These are phyloP conservation scores for Lepidotrigona ventralis DNA, from an alignment of 1,140 invertebrate genomes.

Conservation along the genomic window DNA sequence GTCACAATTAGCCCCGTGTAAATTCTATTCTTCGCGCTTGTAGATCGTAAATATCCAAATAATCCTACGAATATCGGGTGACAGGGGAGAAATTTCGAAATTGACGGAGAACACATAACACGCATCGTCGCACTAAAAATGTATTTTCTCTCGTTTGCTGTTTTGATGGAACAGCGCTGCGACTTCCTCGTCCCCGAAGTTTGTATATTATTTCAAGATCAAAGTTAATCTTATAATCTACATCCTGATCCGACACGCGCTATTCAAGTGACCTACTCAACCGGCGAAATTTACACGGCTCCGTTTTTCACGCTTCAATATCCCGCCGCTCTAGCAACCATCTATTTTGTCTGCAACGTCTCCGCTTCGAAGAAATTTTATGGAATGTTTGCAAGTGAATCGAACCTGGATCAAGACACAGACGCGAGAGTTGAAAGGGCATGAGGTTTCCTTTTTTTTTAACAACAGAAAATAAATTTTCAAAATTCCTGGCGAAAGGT, in stretches of 20 bases:
- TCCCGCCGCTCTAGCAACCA: neutral
- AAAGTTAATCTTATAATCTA: slow-evolving; percentile 63
- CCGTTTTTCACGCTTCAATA: slow-evolving; percentile 52
- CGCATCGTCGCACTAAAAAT: slow-evolving; percentile 13
- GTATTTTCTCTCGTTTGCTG: slow-evolving; percentile 21
- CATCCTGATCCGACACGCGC: slow-evolving; percentile 49
- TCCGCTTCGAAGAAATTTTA: neutral
- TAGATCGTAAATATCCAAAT: slow-evolving; percentile 18
- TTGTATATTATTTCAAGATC: slow-evolving; percentile 66
- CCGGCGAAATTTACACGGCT: slow-evolving; percentile 55
- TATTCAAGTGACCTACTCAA: slow-evolving; percentile 48
- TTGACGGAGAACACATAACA: neutral
- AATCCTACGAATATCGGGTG: slow-evolving; percentile 11
- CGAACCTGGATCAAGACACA: no score
- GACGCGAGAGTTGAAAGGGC: no score
- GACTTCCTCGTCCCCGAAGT: slow-evolving; percentile 41
- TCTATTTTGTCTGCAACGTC: neutral
- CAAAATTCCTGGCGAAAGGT: no score
- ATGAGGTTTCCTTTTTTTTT: no score
- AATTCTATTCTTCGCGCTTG: slow-evolving; percentile 5
- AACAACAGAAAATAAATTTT: no score
- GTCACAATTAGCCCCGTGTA: neutral
- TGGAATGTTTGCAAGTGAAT: neutral
- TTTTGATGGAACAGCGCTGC: slow-evolving; percentile 41
- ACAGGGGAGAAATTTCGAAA: slow-evolving; percentile 2